phyloP scores from a whole-genome alignment of 2,888 invertebrate species.

The Apotomis betuletana region DNA sequence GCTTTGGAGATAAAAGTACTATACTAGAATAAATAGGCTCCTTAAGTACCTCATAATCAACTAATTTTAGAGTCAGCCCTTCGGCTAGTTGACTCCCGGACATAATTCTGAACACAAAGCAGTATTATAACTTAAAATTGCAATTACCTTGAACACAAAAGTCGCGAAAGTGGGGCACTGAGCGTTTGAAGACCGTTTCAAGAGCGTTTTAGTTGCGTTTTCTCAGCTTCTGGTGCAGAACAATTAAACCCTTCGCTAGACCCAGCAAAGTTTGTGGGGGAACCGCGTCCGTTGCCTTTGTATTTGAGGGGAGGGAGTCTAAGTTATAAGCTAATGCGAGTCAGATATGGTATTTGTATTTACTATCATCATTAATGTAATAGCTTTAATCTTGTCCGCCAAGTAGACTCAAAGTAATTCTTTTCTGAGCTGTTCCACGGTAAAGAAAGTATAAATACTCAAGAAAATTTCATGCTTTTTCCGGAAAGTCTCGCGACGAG shows the following conservation, averaged over 20 bases:
- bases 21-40: not conserved
- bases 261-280: slow-evolving; percentile 69
- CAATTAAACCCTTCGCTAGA: slow-evolving; percentile 80
- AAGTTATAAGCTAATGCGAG: slow-evolving; percentile 44
- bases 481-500: slow-evolving; percentile 49
- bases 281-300: slow-evolving; percentile 71
- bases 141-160: slow-evolving; percentile 31
- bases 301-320: slow-evolving; percentile 54
- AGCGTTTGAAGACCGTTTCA: slow-evolving; percentile 39
- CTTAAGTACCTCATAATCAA: not conserved
- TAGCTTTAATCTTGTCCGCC: no score
- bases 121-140: slow-evolving; percentile 22
- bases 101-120: slow-evolving; percentile 1
- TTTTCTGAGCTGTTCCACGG: no score
- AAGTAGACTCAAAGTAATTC: no score
- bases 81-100: not conserved
- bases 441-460: no score
- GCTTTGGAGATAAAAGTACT: not conserved
- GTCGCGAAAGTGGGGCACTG: slow-evolving; percentile 35
- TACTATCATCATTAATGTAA: not conserved
- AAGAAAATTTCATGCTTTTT: no score
- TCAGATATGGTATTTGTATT: not conserved
- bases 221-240: slow-evolving; percentile 69
- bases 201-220: slow-evolving; percentile 59
- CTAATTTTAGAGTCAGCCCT: not conserved